Percentiles rank a stretch among this genome's conserved stretches.
Evolutionary conservation across 2,888 invertebrate genomes (phyloP).

Genomic region (Opisthograptis luteolata): DNA sequence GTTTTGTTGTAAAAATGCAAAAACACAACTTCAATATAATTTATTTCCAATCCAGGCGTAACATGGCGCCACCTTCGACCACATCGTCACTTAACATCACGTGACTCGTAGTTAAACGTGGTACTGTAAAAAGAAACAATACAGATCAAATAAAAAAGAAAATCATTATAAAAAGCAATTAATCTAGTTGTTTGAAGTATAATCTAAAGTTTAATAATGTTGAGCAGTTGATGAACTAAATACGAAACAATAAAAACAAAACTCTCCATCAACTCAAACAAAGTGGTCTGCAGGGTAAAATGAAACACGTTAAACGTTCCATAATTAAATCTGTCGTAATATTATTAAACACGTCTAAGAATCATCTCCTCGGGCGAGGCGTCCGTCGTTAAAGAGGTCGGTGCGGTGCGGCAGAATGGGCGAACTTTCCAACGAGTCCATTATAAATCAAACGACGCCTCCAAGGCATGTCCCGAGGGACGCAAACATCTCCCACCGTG

Average conservation of each 20-base stretch:
- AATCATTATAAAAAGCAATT: background rate
- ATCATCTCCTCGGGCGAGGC: constrained; percentile 82
- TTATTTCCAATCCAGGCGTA: no score
- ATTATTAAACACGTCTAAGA: constrained; percentile 83
- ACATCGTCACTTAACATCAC: no score
- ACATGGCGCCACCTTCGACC: no score
- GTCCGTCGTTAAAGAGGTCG: constrained; percentile 82
- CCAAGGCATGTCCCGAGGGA: constrained; percentile 82
- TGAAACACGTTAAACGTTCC: constrained; percentile 76
- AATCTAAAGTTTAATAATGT: no score
- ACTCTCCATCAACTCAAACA: constrained; percentile 57
- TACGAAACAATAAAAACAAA: constrained; percentile 33
- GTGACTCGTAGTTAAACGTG: no score
- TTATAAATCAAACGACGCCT: constrained; percentile 85
- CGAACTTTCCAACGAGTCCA: constrained; percentile 83
- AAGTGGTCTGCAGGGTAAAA: constrained; percentile 67
- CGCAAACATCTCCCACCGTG: constrained; percentile 73
- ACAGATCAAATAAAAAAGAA: background rate
- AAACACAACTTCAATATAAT: no score
- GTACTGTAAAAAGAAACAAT: no score
- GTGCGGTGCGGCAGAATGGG: constrained; percentile 76
- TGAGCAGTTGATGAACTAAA: background rate
- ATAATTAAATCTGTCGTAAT: constrained; percentile 84
- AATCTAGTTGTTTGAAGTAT: no score
- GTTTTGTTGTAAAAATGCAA: no score